Evolutionary conservation across 2,113 vertebrate species (phyloP).

Genomic region (Monopterus albus): DNA sequence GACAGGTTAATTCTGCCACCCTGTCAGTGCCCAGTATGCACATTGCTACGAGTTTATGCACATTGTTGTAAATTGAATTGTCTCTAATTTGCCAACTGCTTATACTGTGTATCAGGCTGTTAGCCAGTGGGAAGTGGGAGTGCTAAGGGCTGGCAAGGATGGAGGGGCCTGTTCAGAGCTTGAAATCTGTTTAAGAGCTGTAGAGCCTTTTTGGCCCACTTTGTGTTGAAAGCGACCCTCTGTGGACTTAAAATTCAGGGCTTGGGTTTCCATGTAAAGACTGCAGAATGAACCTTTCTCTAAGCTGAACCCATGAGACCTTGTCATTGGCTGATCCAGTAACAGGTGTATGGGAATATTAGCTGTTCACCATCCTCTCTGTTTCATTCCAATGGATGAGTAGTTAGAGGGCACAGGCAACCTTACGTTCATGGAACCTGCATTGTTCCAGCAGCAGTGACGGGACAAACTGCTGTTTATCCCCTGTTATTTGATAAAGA

Average conservation of each 20-base stretch:
- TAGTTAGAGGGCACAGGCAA: neutral
- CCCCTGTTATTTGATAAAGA: neutral
- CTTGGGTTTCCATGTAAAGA: conserved; percentile 57
- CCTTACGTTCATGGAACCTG: neutral
- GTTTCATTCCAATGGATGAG: conserved; percentile 23
- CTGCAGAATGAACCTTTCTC: conserved; percentile 64
- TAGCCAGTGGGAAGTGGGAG: conserved; percentile 3
- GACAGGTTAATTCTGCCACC: too few relatives aligned
- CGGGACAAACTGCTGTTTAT: neutral
- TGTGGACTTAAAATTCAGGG: conserved; percentile 57
- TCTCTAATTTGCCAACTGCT: neutral
- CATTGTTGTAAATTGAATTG: neutral
- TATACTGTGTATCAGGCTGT: neutral
- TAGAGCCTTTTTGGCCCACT: conserved; percentile 35
- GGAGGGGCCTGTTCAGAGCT: neutral
- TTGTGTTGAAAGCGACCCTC: conserved; percentile 54
- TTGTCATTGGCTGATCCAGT: conserved; percentile 43
- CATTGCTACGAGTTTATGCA: too few relatives aligned
- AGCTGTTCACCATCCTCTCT: conserved; percentile 21
- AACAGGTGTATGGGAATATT: conserved; percentile 69
- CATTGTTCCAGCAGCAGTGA: neutral
- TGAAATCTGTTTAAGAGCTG: conserved; percentile 60
- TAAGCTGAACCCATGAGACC: conserved; percentile 59
- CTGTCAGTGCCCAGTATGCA: too few relatives aligned
- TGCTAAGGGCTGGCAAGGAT: conserved; percentile 21